Evolutionary conservation across 2,797 vertebrate genomes (phyloP), one percentile per base, ranked within the genome.

Genomic region (Stomatorhinus walkeri): DNA sequence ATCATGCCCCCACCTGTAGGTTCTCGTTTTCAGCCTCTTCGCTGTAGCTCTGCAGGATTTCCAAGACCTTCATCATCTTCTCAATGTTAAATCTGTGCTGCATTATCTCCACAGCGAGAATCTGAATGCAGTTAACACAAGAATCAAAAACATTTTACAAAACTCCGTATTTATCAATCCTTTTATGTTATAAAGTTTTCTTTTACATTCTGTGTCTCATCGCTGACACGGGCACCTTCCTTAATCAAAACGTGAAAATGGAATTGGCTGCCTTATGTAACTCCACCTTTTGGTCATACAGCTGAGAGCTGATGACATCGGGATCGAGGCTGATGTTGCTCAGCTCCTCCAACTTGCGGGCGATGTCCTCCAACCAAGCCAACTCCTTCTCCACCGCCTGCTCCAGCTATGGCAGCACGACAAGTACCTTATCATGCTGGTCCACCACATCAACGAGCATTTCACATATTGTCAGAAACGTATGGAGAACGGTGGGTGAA

Each of bases 241-340:
- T 22, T 46, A 22, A 46, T 6, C 3, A 19, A 8, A 81, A 43
- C 14, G 19, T 81, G 76, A 46, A 22, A 32, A 22, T 3, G 83
- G 6, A 87, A n/a, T 32, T 19, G 14, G 2, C 10, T 2, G 28
- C 36, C 2, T 2, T 51, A 22, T 5, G 7, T 87, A 16, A 51
- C 0, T 92, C 89, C 28, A 97, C 97, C 96, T 98, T 98, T 90
- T 97, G 97, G n/a, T 97, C 95, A 0, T 94, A 91, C 8, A 97
- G 95, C 90, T 97, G 96, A 0, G 93, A 92, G 87, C 91, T 87
- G 88, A 98, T 95, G 22, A 94, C 79, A 0, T 92, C 89, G 8
- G 94, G 46, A 0, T 97, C 94, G 91, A 98, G 93, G 87, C 92
- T 89, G 54, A 97, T 93, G 0, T 64, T 93, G 89, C 93, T 94